Evolutionary conservation across 2,888 invertebrate genomes (phyloP).

Genomic region (Drosophila cracens): DNA sequence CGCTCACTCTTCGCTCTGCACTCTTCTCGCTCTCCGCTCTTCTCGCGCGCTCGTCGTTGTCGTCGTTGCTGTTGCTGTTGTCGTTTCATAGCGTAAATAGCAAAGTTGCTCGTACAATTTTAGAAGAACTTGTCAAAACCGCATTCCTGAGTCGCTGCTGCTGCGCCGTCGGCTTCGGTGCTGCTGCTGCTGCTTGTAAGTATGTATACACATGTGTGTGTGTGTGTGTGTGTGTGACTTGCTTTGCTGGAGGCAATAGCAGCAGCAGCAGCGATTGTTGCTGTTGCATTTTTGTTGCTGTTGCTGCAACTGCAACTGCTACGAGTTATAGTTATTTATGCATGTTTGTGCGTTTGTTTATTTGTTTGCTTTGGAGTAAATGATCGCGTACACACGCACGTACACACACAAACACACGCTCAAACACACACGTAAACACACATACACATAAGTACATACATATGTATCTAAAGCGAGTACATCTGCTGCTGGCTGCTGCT

Average conservation of each 20-base stretch:
- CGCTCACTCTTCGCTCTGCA: slow-evolving; percentile 51
- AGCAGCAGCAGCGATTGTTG: slow-evolving; percentile 41
- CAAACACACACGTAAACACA: background rate
- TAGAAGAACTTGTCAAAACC: slow-evolving; percentile 85
- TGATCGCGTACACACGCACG: slow-evolving; percentile 74
- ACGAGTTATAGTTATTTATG: slow-evolving; percentile 81
- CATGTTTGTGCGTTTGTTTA: slow-evolving; percentile 78
- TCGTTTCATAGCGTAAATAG: slow-evolving; percentile 82
- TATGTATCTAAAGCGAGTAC: slow-evolving; percentile 33
- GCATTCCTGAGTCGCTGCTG: slow-evolving; percentile 79
- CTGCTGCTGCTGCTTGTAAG: slow-evolving; percentile 19
- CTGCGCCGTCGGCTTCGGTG: slow-evolving; percentile 56
- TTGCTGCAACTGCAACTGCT: slow-evolving; percentile 70
- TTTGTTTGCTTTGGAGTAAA: slow-evolving; percentile 81
- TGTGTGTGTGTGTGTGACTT: slow-evolving; percentile 48
- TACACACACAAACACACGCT: slow-evolving; percentile 13
- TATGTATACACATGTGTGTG: slow-evolving; percentile 20
- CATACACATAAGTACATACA: slow-evolving; percentile 1
- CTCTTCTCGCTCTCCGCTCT: slow-evolving; percentile 64
- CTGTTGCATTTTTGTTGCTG: slow-evolving; percentile 60
- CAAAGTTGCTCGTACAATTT: slow-evolving; percentile 84
- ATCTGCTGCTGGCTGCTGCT: slow-evolving; percentile 50
- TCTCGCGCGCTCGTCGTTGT: slow-evolving; percentile 26
- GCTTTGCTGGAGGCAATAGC: slow-evolving; percentile 76
- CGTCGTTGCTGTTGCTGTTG: slow-evolving; percentile 38